Evolutionary conservation across 2,113 vertebrate genomes (phyloP).

Genomic region (Mastomys coucha): DNA sequence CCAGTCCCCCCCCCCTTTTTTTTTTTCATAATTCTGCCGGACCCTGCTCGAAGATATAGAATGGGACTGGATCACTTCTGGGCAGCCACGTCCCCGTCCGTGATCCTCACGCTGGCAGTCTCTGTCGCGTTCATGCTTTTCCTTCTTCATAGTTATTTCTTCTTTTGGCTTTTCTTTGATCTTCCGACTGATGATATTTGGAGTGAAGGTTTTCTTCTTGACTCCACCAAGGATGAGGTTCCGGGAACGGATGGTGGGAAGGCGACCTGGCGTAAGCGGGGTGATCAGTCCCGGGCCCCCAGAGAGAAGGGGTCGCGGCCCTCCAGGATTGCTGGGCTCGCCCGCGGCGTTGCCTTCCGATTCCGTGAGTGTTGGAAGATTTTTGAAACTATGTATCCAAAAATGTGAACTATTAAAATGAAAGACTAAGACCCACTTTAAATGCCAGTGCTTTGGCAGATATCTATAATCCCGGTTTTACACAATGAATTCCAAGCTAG

Average conservation of each 20-base stretch:
- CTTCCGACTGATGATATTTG: slow-evolving; percentile 97
- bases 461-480: no score
- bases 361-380: neutral
- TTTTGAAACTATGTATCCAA: neutral
- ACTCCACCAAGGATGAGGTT: slow-evolving; percentile 96
- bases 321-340: slow-evolving; percentile 78
- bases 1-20: slow-evolving; percentile 87
- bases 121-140: slow-evolving; percentile 90
- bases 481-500: no score
- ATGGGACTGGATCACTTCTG: slow-evolving; percentile 96
- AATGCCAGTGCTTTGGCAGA: no score
- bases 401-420: neutral
- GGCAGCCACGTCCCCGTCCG: slow-evolving; percentile 92
- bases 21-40: slow-evolving; percentile 96
- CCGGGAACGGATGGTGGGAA: slow-evolving; percentile 95
- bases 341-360: slow-evolving; percentile 86
- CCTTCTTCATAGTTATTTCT: slow-evolving; percentile 89
- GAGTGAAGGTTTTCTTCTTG: slow-evolving; percentile 99
- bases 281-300: slow-evolving; percentile 83
- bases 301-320: slow-evolving; percentile 68
- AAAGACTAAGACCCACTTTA: neutral
- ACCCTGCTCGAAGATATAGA: slow-evolving; percentile 98
- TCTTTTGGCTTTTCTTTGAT: slow-evolving; percentile 94
- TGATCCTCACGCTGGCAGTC: slow-evolving; percentile 92
- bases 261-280: slow-evolving; percentile 89